A percentile compares a stretch with the other conserved stretches of the same genome.
Evolutionary conservation across 2,113 vertebrate genomes (phyloP).

Genomic region (Arenaria interpres): DNA sequence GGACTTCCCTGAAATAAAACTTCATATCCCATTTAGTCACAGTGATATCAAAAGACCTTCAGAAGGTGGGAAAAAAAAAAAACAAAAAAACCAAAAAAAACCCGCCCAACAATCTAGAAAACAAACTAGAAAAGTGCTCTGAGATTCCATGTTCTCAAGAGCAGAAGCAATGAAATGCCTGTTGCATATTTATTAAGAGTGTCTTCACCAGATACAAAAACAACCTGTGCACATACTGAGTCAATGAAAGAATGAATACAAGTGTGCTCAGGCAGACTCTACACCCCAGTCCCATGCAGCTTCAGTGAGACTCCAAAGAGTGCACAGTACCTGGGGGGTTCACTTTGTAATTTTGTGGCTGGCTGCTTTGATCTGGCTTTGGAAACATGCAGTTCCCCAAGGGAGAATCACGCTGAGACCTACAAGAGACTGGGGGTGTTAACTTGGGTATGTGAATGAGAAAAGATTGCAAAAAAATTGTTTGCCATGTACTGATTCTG

Average conservation of each 20-base stretch:
- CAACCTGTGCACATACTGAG: rapidly evolving
- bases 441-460: background rate
- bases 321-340: rapidly evolving
- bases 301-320: background rate
- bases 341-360: background rate
- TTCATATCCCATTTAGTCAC: background rate
- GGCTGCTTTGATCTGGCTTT: background rate
- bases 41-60: background rate
- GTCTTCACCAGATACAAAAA: background rate
- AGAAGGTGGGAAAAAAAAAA: background rate
- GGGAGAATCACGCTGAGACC: background rate
- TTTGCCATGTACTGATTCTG: background rate
- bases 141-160: background rate
- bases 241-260: background rate
- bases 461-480: background rate
- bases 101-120: background rate
- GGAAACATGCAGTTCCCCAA: rapidly evolving
- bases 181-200: background rate
- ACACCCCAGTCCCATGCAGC: background rate
- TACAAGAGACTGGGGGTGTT: background rate
- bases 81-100: background rate
- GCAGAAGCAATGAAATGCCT: background rate
- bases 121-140: background rate
- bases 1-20: background rate
- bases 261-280: background rate